Conservation (phyloP, 2,797 vertebrate species). For the Vireo griseus region DNA sequence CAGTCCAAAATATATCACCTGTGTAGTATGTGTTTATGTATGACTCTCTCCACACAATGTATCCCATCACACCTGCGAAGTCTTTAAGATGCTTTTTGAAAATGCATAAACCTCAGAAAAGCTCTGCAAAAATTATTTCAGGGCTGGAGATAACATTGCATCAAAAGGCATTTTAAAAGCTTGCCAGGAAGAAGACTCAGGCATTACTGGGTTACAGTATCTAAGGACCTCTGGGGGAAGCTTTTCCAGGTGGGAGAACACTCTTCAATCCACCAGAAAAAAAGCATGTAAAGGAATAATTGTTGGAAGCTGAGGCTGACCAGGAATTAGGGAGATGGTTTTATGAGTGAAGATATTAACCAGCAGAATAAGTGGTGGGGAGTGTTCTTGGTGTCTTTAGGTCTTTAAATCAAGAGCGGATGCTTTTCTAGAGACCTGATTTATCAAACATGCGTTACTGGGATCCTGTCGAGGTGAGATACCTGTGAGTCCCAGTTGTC, state of each 20-base stretch:
- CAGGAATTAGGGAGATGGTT: neutral
- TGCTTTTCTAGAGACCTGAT: neutral
- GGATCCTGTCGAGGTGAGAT: neutral
- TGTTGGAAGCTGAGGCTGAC: neutral
- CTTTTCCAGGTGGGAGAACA: neutral
- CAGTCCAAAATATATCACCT: neutral
- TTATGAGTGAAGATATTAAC: neutral
- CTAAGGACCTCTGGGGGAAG: neutral
- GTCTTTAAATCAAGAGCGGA: neutral
- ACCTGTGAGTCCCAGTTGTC: accelerated
- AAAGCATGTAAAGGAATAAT: neutral
- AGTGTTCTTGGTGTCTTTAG: neutral
- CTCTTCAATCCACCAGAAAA: neutral
- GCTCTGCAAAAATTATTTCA: neutral
- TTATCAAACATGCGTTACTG: neutral
- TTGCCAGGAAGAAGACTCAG: neutral
- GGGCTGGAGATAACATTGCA: neutral
- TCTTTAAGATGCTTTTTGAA: conserved; percentile 28
- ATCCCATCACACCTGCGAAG: neutral
- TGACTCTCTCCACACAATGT: neutral
- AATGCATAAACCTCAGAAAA: conserved; percentile 1
- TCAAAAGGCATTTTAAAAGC: neutral
- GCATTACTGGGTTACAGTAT: neutral
- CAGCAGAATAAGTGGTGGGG: neutral
- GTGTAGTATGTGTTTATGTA: neutral